These are phyloP conservation scores for Miltochrista miniata DNA, from an alignment of 2,888 invertebrate genomes.

Conservation along the genomic window DNA sequence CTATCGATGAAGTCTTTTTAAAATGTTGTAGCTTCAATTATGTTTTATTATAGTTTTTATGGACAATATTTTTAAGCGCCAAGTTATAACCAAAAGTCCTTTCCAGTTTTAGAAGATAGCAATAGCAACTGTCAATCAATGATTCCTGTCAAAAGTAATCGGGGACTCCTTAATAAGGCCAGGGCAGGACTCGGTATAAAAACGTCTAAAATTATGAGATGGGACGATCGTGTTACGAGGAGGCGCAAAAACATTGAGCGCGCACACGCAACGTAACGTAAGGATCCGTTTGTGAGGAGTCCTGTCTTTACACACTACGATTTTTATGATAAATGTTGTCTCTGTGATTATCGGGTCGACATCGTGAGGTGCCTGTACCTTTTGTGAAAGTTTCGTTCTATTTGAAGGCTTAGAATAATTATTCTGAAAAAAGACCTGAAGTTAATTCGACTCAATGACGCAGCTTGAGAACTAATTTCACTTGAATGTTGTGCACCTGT, in stretches of 20 bases:
- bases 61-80: too few relatives aligned
- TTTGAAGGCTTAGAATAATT: too few relatives aligned
- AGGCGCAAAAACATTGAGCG: conserved; percentile 57
- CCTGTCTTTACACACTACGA: conserved; percentile 38
- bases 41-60: too few relatives aligned
- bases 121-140: conserved; percentile 60
- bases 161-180: conserved; percentile 66
- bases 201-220: conserved; percentile 77
- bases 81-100: background rate
- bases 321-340: background rate
- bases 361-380: conserved; percentile 26
- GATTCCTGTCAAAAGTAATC: conserved; percentile 51
- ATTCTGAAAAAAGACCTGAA: too few relatives aligned
- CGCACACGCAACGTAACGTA: conserved; percentile 53
- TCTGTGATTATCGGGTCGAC: conserved; percentile 20
- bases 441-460: too few relatives aligned
- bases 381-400: too few relatives aligned
- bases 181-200: conserved; percentile 48
- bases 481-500: too few relatives aligned
- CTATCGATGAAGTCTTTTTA: too few relatives aligned
- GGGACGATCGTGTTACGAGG: conserved; percentile 76
- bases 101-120: conserved; percentile 25
- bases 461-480: too few relatives aligned
- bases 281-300: conserved; percentile 42
- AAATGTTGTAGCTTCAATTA: too few relatives aligned